Evolutionary conservation across 2,797 vertebrate genomes (phyloP).

Genomic region (Parauchenoglanis ngamensis): DNA sequence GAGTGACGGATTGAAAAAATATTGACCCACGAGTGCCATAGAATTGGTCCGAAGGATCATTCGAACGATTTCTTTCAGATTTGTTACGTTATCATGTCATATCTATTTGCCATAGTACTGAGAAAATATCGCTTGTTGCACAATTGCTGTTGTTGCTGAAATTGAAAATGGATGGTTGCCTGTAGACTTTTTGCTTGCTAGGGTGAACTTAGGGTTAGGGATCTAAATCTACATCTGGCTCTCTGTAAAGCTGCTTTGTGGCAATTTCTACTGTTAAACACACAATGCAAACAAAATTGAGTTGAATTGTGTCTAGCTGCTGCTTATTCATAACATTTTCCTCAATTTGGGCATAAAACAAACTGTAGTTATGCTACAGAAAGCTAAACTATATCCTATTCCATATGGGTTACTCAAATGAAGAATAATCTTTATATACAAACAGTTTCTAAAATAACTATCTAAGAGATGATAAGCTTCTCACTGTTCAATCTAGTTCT

Average conservation of each 20-base stretch:
- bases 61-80: neutral
- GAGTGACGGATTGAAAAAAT: neutral
- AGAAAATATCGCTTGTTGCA: neutral
- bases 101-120: neutral
- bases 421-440: neutral
- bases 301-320: neutral
- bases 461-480: neutral
- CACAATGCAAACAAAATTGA: neutral
- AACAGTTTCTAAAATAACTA: neutral
- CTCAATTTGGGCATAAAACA: neutral
- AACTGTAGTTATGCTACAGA: neutral
- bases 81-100: neutral
- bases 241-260: neutral
- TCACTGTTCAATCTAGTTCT: neutral
- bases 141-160: too few relatives aligned
- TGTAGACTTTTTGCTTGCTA: neutral
- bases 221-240: neutral
- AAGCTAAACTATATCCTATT: neutral
- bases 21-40: neutral
- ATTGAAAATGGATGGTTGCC: neutral
- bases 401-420: neutral
- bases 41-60: neutral
- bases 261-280: neutral
- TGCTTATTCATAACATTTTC: neutral
- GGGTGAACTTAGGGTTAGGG: neutral